Percentiles rank a stretch among this genome's conserved stretches.
phyloP scores from a whole-genome alignment of 2,113 vertebrate species.

The Oncorhynchus gorbuscha region DNA sequence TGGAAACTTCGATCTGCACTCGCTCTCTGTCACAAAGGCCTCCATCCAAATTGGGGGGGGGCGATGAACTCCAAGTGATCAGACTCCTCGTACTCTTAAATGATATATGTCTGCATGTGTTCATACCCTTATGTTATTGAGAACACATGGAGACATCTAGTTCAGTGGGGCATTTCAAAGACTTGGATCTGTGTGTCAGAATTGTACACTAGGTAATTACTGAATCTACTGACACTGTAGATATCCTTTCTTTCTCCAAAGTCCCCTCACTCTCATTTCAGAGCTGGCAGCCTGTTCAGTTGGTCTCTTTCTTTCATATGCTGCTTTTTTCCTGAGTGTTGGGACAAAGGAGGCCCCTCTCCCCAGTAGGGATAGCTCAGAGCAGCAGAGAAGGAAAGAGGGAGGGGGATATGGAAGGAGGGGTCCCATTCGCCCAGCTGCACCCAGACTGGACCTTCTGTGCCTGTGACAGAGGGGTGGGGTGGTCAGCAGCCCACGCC shows the following conservation, averaged over 20 bases:
- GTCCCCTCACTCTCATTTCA: conserved; percentile 23
- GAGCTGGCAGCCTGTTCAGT: conserved; percentile 45
- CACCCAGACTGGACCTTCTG: conserved; percentile 56
- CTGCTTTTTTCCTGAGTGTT: conserved; percentile 44
- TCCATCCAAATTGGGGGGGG: conserved; percentile 29
- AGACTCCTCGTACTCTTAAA: conserved; percentile 1
- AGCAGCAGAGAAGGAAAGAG: conserved; percentile 48
- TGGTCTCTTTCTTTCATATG: conserved; percentile 42
- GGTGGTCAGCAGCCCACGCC: conserved; percentile 28
- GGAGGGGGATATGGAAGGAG: conserved; percentile 30
- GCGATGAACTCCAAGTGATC: conserved; percentile 15
- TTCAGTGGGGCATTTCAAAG: not conserved
- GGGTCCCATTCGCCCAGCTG: conserved; percentile 60
- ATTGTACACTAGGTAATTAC: not conserved
- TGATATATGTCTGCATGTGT: not conserved
- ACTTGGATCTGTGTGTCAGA: not conserved
- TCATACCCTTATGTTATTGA: not conserved
- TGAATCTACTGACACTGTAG: conserved; percentile 26
- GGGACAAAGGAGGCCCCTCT: conserved; percentile 72
- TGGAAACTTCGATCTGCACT: conserved; percentile 52
- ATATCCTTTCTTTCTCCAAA: conserved; percentile 22
- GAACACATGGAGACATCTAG: not conserved
- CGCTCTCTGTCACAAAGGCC: conserved; percentile 31
- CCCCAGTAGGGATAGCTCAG: conserved; percentile 61
- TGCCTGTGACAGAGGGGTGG: conserved; percentile 43